Percentiles rank a stretch among this genome's conserved stretches.
These are phyloP conservation scores for Diprion similis DNA, from an alignment of 1,140 invertebrate species.

Conservation along the genomic window DNA sequence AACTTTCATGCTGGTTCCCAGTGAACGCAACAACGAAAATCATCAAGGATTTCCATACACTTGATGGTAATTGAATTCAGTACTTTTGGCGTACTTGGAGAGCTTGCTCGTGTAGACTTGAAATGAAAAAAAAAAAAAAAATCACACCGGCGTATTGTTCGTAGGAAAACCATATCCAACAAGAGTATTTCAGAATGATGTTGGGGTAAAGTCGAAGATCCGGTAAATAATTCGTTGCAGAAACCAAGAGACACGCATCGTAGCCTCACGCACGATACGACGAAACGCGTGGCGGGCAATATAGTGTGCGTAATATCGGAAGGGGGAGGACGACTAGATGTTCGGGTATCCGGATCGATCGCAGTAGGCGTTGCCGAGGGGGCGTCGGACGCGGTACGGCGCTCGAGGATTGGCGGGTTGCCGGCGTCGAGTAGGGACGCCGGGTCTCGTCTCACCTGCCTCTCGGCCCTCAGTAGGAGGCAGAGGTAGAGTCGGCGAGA, in stretches of 20 bases:
- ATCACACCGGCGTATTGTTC: no score
- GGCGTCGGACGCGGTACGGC: neutral
- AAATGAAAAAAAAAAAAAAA: no score
- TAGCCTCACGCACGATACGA: no score
- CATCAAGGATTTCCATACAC: no score
- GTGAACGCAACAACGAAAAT: no score
- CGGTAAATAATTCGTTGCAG: neutral
- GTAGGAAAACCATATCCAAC: neutral
- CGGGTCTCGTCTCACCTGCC: conserved; percentile 27
- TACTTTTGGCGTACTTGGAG: no score
- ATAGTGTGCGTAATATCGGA: neutral
- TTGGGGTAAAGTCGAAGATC: no score
- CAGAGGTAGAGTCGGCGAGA: conserved; percentile 39
- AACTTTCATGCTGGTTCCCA: no score
- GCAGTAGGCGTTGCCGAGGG: neutral
- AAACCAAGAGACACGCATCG: neutral
- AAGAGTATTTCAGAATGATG: neutral
- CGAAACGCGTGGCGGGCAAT: no score
- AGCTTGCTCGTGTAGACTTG: no score
- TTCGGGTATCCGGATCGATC: neutral
- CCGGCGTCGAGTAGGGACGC: conserved; percentile 21
- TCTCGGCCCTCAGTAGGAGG: conserved; percentile 10
- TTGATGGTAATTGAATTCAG: no score
- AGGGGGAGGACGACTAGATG: neutral
- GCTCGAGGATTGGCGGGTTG: conserved; percentile 25